These are phyloP conservation scores for Montipora sp. DNA, from an alignment of 64 coral and sea anemone genomes.

Conservation along the genomic window DNA sequence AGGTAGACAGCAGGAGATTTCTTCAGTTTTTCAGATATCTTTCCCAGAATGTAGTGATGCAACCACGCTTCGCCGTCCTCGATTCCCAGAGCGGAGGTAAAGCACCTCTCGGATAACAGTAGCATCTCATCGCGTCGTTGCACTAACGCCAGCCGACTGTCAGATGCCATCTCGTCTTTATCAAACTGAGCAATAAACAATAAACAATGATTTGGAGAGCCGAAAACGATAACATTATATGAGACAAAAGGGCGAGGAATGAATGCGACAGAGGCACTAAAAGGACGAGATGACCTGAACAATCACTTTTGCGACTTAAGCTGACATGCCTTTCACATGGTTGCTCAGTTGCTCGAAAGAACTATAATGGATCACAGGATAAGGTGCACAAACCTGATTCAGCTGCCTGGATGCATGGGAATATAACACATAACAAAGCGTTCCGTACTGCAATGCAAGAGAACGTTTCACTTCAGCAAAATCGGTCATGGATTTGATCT, in stretches of 20 bases:
- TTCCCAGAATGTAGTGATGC: constrained; percentile 97
- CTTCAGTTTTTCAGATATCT: constrained; percentile 94
- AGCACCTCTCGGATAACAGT: constrained; percentile 79
- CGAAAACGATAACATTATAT: no score
- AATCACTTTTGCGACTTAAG: neutral
- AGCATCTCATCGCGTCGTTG: constrained; percentile 93
- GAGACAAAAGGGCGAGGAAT: no score
- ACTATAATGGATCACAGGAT: neutral
- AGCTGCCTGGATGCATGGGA: constrained; percentile 98
- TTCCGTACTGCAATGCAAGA: constrained; percentile 78
- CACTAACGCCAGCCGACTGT: constrained; percentile 61
- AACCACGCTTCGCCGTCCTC: constrained; percentile 95
- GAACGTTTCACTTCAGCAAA: neutral
- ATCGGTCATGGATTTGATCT: no score
- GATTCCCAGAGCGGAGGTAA: constrained; percentile 87
- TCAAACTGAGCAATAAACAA: constrained; percentile 61
- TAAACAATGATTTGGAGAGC: no score
- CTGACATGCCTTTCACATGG: neutral
- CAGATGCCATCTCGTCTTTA: constrained; percentile 79
- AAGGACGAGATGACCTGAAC: no score
- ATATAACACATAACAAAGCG: constrained; percentile 89
- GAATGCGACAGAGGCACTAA: no score
- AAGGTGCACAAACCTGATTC: constrained; percentile 73
- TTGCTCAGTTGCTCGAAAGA: neutral
- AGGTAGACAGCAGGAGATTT: constrained; percentile 75